Evolutionary conservation across 2,113 vertebrate species (phyloP), one percentile per base, ranked within the genome.

Genomic region (Oncorhynchus tshawytscha): DNA sequence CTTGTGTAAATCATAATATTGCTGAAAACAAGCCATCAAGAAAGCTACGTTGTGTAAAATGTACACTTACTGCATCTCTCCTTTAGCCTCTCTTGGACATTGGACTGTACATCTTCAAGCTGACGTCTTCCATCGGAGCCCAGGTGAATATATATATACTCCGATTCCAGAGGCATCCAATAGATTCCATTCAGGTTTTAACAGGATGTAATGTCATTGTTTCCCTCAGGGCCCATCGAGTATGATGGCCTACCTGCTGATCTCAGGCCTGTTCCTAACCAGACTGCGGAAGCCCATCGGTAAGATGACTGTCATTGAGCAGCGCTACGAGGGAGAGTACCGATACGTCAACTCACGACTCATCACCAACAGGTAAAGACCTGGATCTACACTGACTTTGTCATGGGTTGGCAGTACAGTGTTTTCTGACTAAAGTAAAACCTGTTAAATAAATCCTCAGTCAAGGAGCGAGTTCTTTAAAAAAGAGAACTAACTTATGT

Each of bases 321-420:
- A 99, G 78, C 95, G 97, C 49, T 98, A 95, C 20, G 98, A 99
- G 92, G 98, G 98, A 27, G 97, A 99, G 84, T 99, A 99, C 87
- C 94, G 98, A 93, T 99, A 94, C 0, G 95, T 99, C 87, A 99
- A 99, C 93, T 99, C 97, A 16, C 93, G 98, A 16, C 96, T 99
- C 83, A 99, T 99, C 88, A 99, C 97, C 74, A 99, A 99, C 87
- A 99, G 98, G 97, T 99, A 83, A 54, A 54, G 51, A 15, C 49
- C 49, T 54, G 49, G 13, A 73, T 6, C 34, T 51, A 2, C 39
- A 16, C 24, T 5, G n/a, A 34, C 7, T 57, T 12, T 66, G 18
- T 8, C 13, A 5, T 51, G 25, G n/a, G 24, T 18, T 22, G 8
- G 51, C 51, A 54, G 24, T 62, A n/a, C 18, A 13, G 7, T 59